These are phyloP conservation scores for Macaria notata DNA, from an alignment of 2,888 invertebrate genomes.

Conservation along the genomic window DNA sequence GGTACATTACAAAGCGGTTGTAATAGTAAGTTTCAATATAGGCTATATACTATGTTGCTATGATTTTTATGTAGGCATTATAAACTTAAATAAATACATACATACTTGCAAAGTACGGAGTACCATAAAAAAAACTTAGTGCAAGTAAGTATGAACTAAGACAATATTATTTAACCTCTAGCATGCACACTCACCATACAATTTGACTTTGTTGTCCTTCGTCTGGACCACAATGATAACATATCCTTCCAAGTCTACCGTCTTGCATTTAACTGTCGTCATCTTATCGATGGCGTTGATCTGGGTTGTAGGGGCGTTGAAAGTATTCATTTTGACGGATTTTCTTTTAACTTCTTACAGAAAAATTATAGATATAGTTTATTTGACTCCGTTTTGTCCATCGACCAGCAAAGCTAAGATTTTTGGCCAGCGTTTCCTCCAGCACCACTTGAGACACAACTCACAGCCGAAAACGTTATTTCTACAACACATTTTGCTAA, in stretches of 20 bases:
- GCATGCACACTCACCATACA: conserved; percentile 86
- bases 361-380: not conserved
- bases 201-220: conserved; percentile 95
- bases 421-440: conserved; percentile 73
- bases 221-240: conserved; percentile 97
- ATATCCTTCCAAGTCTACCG: conserved; percentile 96
- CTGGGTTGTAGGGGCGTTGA: conserved; percentile 75
- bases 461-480: conserved; percentile 54
- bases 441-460: conserved; percentile 74
- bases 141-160: no score
- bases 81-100: no score
- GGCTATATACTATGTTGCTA: no score
- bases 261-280: conserved; percentile 78
- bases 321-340: conserved; percentile 68
- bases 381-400: conserved; percentile 9
- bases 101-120: no score
- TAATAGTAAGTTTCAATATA: no score
- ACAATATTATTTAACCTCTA: no score
- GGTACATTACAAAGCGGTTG: no score
- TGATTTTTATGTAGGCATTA: no score
- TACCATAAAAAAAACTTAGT: no score
- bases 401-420: conserved; percentile 35
- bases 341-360: conserved; percentile 27
- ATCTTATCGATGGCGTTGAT: conserved; percentile 75
- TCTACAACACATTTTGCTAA: conserved; percentile 61